A percentile compares a stretch with the other conserved stretches of the same genome.
Evolutionary conservation across 2,113 vertebrate species (phyloP).

Genomic region (Lanius collurio): DNA sequence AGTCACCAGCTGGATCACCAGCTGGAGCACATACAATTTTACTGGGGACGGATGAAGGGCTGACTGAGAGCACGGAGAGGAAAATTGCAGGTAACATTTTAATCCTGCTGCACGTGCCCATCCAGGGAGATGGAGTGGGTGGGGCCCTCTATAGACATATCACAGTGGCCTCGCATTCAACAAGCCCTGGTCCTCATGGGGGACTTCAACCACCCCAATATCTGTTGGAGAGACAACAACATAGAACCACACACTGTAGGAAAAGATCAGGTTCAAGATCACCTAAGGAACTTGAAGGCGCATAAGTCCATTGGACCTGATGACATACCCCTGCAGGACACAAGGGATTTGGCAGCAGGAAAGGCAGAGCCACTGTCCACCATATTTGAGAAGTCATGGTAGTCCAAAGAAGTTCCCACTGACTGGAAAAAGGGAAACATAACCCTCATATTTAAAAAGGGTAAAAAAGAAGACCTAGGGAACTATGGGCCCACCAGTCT

Average conservation of each 20-base stretch:
- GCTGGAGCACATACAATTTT: neutral
- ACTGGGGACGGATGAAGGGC: neutral
- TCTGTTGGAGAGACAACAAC: neutral
- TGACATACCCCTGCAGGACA: neutral
- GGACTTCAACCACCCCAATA: neutral
- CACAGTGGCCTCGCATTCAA: neutral
- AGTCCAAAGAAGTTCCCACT: neutral
- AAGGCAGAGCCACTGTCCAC: neutral
- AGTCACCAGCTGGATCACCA: neutral
- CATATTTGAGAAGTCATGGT: neutral
- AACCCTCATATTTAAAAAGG: neutral
- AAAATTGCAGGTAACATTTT: neutral
- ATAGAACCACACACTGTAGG: neutral
- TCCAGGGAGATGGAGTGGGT: neutral
- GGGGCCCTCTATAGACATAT: too few species aligned
- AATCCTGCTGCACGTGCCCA: accelerated
- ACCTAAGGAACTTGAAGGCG: neutral
- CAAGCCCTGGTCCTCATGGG: neutral
- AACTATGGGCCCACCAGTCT: neutral
- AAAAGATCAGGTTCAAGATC: neutral
- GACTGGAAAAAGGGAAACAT: neutral
- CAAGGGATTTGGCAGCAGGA: neutral
- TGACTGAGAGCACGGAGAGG: neutral
- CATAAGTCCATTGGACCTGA: neutral
- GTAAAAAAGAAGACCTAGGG: neutral